Conservation (phyloP, 2,797 vertebrate genomes). For the Echiichthys vipera region DNA sequence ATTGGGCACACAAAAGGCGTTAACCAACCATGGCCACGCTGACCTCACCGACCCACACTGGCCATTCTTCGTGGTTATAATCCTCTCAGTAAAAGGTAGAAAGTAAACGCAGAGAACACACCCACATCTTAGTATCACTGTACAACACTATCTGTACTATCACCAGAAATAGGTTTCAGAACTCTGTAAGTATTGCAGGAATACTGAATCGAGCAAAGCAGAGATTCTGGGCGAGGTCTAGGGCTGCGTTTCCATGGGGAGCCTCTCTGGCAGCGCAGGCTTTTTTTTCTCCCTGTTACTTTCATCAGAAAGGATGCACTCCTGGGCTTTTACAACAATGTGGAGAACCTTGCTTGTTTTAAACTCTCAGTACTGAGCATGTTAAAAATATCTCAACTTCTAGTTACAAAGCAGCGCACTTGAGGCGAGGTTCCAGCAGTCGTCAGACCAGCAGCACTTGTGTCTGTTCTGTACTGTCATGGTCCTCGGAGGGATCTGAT, state of each 20-base stretch:
- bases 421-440: constrained; percentile 39
- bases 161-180: not conserved
- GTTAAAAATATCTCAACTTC: constrained; percentile 50
- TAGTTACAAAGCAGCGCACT: constrained; percentile 26
- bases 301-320: constrained; percentile 40
- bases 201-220: constrained; percentile 1
- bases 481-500: not conserved
- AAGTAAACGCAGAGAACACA: not conserved
- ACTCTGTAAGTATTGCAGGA: not conserved
- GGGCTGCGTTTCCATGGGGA: constrained; percentile 31
- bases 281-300: constrained; percentile 6
- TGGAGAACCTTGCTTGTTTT: constrained; percentile 27
- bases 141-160: too few relatives aligned
- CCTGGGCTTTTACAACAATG: constrained; percentile 39
- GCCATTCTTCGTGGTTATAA: not conserved
- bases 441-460: constrained; percentile 30
- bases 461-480: constrained; percentile 23
- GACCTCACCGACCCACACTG: constrained; percentile 18
- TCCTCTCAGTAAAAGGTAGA: constrained; percentile 2
- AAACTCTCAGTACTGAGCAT: constrained; percentile 34
- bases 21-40: constrained; percentile 10
- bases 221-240: constrained; percentile 14
- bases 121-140: too few relatives aligned
- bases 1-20: constrained; percentile 39
- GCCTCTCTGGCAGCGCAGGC: constrained; percentile 9